Base-by-base conservation (phyloP, 1,140 invertebrate genomes). In the Diprion similis region DNA sequence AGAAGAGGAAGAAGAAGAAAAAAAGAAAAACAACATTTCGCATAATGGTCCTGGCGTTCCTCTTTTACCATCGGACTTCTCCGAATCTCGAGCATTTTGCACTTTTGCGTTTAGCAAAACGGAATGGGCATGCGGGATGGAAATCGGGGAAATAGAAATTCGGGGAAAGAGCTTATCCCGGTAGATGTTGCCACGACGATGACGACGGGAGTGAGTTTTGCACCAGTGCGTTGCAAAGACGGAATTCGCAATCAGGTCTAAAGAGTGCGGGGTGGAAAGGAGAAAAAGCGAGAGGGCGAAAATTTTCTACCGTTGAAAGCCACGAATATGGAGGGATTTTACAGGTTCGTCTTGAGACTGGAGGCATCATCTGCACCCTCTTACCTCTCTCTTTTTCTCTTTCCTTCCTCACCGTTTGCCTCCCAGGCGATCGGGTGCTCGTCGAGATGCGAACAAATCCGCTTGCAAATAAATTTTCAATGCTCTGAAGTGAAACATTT, bases 381-480 rank as follows among this genome's bases (percentile, higher is more conserved):
- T 15, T 8, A 51, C 18, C 13, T 71, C 11, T 24, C 45, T 73
- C 67, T 0, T 65, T 13, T 17, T 11, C 24, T 46, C 46, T 45
- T 45, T 47, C 24, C 66, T 68, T 46, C 46, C 17, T 47, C 18
- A 13, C 68, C 24, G 19, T 47, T 37, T 17, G 11, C 18, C 15
- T 10, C 15, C 46, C 45, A 11, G 8, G 24, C 74, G 71, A 59
- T 64, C 51, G 24, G 24, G 46, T 64, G 65, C 66, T 64, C 47
- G 66, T 65, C 65, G 70, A 70, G 74, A 74, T 74, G 75, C 75
- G 48, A 77, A 77, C 51, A 17, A 59, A 59, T 59, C 51, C 51
- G 51, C 51, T 59, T 59, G 51, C 51, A 59, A 59, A 59, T 59
- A 17, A 59, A 59, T 59, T 59, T 59, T 59, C 51, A 59, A 8